Evolutionary conservation across 2,113 vertebrate genomes (phyloP), one percentile per base, ranked within the genome.

Genomic region (Balaeniceps rex): DNA sequence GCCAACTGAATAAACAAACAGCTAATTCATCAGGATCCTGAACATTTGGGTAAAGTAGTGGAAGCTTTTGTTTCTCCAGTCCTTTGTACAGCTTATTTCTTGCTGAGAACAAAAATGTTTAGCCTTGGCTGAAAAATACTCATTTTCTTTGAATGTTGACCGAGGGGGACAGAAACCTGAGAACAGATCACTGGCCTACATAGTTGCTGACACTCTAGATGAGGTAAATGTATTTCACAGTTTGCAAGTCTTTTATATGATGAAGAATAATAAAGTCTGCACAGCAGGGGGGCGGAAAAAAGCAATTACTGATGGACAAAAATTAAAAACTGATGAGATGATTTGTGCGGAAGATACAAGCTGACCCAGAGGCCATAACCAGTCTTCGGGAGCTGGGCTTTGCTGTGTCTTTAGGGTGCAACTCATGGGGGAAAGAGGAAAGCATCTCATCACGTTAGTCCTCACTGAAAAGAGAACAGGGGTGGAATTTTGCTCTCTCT

Each of bases 1-100:
- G 88, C 88, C 88, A 94, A 88, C 26, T 88, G 90, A 87, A 81
- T 88, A 93, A 97, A 94, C 92, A 87, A 94, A 60, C 72, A 88
- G 64, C 58, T 95, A 88, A 92, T 90, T 90, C 68, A 87, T 78
- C 76, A 86, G 63, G n/a, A 80, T 90, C 51, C 47, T 16, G 28
- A 63, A 72, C 34, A 42, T 55, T 70, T 88, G 76, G 92, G 71
- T 55, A 92, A 93, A 52, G 55, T 69, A 63, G 25, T 64, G 26
- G 71, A 83, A 95, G 71, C 46, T 86, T 83, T 90, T 86, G 51
- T 86, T 90, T 81, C 64, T 90, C 64, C 60, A 44, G 42, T 31
- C 58, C 49, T 87, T 77, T 90, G 40, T 46, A 40, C 63, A 84
- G 64, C 13, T 81, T 66, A 55, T 24, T 88, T 79, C 51, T 80